Conservation (phyloP, 1,140 invertebrate genomes). For the Neotoxoptera formosana region DNA sequence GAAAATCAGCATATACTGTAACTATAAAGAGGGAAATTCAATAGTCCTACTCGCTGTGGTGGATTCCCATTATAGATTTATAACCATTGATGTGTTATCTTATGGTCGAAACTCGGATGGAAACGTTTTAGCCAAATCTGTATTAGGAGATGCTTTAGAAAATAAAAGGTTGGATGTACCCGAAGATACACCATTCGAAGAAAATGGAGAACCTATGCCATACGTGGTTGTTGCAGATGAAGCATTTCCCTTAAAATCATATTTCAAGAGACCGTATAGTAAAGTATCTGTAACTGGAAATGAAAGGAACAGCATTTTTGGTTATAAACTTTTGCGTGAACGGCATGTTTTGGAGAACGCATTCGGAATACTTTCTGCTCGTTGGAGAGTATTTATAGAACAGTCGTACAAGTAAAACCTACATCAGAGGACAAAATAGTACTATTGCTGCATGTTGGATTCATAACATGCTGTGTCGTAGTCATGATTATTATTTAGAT, state of each 20-base stretch:
- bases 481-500: constrained; percentile 42
- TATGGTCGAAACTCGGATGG: constrained; percentile 63
- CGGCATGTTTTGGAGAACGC: constrained; percentile 63
- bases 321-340: constrained; percentile 61
- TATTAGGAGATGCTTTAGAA: constrained; percentile 48
- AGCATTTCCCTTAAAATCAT: constrained; percentile 62
- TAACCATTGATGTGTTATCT: constrained; percentile 54
- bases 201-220: neutral
- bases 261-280: constrained; percentile 61
- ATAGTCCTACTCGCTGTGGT: constrained; percentile 60
- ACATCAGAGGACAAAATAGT: constrained; percentile 59
- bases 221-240: constrained; percentile 63
- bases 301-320: constrained; percentile 61
- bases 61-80: constrained; percentile 60
- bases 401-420: constrained; percentile 55
- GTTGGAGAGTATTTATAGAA: constrained; percentile 59
- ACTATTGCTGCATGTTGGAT: constrained; percentile 61
- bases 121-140: constrained; percentile 62
- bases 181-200: neutral
- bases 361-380: constrained; percentile 62
- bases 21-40: constrained; percentile 6
- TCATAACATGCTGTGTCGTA: constrained; percentile 61
- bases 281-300: constrained; percentile 50
- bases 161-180: neutral
- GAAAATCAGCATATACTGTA: constrained; percentile 37